phyloP scores from a whole-genome alignment of 2,797 vertebrate species.

The Heliangelus exortis region DNA sequence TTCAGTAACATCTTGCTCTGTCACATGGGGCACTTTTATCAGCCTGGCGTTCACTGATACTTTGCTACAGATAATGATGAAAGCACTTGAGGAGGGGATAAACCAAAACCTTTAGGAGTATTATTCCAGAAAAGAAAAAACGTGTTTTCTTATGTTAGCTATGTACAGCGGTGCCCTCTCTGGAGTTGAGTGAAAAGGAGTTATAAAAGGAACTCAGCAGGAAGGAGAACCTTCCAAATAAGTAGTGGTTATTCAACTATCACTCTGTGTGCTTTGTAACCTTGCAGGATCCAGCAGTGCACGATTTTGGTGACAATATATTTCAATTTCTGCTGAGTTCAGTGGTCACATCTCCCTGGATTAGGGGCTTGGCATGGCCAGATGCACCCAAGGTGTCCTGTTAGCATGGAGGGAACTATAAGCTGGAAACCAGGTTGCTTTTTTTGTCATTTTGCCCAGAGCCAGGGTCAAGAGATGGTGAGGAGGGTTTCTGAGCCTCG shows the following conservation, averaged over 20 bases:
- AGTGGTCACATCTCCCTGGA: not conserved
- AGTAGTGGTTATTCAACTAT: not conserved
- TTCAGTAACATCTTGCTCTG: accelerated
- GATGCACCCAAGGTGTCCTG: not conserved
- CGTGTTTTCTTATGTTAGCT: not conserved
- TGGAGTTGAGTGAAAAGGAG: not conserved
- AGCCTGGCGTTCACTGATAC: too few relatives aligned
- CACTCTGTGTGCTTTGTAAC: not conserved
- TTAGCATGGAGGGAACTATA: not conserved
- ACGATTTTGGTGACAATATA: not conserved
- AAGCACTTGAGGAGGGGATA: not conserved
- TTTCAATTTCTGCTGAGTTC: not conserved
- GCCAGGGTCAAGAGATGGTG: not conserved
- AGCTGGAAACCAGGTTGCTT: accelerated
- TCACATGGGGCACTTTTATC: not conserved
- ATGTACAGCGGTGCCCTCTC: not conserved
- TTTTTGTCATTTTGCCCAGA: not conserved
- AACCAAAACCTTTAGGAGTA: not conserved
- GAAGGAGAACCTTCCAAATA: not conserved
- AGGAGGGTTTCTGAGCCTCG: not conserved
- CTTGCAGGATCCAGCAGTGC: not conserved
- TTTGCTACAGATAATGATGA: not conserved
- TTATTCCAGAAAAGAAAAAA: not conserved
- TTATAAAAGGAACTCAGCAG: not conserved
- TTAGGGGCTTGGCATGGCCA: not conserved